A percentile compares a stretch with the other conserved stretches of the same genome.
These are phyloP conservation scores for Procavia capensis DNA, from an alignment of 2,113 vertebrate genomes.

Conservation along the genomic window DNA sequence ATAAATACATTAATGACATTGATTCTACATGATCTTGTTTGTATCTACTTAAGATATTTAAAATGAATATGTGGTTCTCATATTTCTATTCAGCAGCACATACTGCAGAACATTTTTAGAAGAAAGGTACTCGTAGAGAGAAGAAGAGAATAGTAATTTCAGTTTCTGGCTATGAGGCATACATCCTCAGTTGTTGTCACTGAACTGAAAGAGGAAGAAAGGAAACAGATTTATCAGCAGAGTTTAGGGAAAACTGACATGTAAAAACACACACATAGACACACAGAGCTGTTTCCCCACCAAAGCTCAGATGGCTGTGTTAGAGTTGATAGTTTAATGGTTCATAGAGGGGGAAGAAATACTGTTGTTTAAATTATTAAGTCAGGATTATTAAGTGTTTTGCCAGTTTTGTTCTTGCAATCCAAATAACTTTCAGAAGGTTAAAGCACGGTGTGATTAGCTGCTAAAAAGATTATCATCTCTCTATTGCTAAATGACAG, in stretches of 20 bases:
- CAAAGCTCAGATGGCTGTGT: not conserved
- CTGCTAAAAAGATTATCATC: not conserved
- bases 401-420: not conserved
- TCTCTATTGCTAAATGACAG: not conserved
- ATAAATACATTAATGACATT: not conserved
- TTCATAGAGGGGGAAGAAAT: not conserved
- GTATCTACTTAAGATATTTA: not conserved
- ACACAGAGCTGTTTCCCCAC: not conserved
- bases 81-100: not conserved
- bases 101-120: not conserved
- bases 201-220: not conserved
- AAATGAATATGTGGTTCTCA: not conserved
- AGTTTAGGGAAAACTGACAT: not conserved
- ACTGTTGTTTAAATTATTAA: not conserved
- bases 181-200: not conserved
- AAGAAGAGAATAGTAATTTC: not conserved
- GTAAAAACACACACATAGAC: not conserved
- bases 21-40: not conserved
- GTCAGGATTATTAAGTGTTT: not conserved
- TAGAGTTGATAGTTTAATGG: not conserved
- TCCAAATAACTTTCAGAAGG: rapidly evolving
- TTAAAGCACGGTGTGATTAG: not conserved
- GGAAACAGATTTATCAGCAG: not conserved
- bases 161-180: not conserved
- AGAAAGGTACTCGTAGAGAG: not conserved